Percentiles rank a stretch among this genome's conserved stretches.
Conservation (phyloP, 2,113 vertebrate species). For the Ardeotis arabs region DNA sequence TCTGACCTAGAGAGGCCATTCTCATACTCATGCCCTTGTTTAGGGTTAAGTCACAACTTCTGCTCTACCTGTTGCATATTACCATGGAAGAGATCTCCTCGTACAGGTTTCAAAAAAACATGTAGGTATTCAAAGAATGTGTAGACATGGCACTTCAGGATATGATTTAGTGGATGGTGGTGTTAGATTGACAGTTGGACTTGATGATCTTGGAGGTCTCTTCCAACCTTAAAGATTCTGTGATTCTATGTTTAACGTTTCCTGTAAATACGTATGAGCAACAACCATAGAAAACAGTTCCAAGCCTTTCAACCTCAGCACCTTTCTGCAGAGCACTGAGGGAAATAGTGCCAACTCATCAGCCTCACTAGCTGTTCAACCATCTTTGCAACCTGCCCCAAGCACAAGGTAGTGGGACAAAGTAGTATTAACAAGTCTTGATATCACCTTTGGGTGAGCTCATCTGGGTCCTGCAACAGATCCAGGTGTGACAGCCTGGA, state of each 20-base stretch:
- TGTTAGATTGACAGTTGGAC: no score
- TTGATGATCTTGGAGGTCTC: no score
- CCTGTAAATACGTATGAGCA: fast-evolving
- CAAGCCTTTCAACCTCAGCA: not conserved
- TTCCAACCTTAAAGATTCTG: no score
- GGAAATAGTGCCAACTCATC: no score
- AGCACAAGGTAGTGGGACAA: not conserved
- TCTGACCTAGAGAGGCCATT: not conserved
- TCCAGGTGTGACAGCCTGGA: not conserved
- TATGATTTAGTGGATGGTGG: no score
- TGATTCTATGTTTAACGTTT: not conserved
- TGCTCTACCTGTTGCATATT: not conserved
- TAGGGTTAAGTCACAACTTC: not conserved
- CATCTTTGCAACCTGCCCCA: not conserved
- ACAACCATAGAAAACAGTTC: no score
- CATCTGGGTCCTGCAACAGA: not conserved
- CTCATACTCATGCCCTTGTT: not conserved
- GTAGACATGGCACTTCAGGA: no score
- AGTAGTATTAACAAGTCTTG: not conserved
- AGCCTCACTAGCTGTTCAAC: not conserved
- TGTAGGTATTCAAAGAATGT: no score
- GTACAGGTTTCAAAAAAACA: no score
- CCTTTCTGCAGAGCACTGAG: not conserved
- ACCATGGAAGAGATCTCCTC: not conserved
- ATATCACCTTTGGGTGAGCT: not conserved